These are phyloP conservation scores for Ectemnius continuus DNA, from an alignment of 2,888 invertebrate species.

Conservation along the genomic window DNA sequence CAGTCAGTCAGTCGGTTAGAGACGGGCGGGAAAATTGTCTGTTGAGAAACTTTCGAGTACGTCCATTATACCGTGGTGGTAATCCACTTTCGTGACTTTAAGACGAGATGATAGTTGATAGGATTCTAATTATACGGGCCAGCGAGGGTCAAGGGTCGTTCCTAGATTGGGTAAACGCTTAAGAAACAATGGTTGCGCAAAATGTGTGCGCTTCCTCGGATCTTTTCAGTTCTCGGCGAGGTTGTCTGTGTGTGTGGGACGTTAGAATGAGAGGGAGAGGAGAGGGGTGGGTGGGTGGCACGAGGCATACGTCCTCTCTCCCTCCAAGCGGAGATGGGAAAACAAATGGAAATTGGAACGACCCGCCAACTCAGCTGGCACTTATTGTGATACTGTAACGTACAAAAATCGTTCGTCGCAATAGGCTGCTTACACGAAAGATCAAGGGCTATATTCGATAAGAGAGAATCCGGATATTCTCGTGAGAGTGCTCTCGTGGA, in stretches of 20 bases:
- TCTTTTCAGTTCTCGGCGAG: too few species aligned
- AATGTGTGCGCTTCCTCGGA: too few species aligned
- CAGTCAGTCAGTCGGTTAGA: neutral
- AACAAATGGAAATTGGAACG: slow-evolving; percentile 39
- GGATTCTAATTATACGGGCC: slow-evolving; percentile 50
- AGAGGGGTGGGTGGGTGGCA: too few species aligned
- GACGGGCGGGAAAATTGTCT: neutral
- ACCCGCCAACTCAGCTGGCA: slow-evolving; percentile 65
- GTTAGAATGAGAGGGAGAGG: too few species aligned
- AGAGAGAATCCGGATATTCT: slow-evolving; percentile 35
- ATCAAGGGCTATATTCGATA: slow-evolving; percentile 31
- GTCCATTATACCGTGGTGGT: slow-evolving; percentile 44
- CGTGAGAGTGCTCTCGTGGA: slow-evolving; percentile 43
- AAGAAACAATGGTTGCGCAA: neutral
- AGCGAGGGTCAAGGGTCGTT: slow-evolving; percentile 49
- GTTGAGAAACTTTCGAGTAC: slow-evolving; percentile 40
- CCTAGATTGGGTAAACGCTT: slow-evolving; percentile 9
- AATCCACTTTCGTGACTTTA: slow-evolving; percentile 49
- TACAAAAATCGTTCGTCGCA: slow-evolving; percentile 73
- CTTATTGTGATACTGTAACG: slow-evolving; percentile 77
- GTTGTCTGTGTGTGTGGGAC: too few species aligned
- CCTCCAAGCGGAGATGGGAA: neutral
- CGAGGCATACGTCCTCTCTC: too few species aligned
- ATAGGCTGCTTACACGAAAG: slow-evolving; percentile 32
- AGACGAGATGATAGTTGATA: slow-evolving; percentile 46